Evolutionary conservation across 2,888 invertebrate species (phyloP).

Genomic region (Conops quadrifasciatus): DNA sequence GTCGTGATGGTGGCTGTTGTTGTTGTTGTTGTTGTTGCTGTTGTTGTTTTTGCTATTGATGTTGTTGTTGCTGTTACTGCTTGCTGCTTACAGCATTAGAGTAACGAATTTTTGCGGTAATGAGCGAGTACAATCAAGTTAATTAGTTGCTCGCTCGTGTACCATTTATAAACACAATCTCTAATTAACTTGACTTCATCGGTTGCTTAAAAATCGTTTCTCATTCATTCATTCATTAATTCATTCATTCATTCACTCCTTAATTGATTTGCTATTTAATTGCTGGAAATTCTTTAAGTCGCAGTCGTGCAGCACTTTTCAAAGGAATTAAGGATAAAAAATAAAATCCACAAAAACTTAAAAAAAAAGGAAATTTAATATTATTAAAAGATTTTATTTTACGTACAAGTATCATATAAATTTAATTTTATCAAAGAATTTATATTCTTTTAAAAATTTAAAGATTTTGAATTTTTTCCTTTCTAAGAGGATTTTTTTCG

Average conservation of each 20-base stretch:
- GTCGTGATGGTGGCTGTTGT: constrained; percentile 1
- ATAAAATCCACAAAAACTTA: too few species aligned
- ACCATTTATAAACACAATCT: constrained; percentile 21
- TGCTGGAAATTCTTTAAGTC: constrained; percentile 19
- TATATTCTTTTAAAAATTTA: too few species aligned
- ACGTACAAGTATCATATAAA: too few species aligned
- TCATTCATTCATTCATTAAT: neutral
- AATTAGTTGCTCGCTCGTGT: constrained; percentile 19
- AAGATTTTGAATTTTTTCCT: too few species aligned
- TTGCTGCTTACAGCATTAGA: neutral
- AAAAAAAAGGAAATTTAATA: too few species aligned
- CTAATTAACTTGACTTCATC: constrained; percentile 24
- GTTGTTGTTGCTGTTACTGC: too few species aligned
- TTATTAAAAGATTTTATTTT: too few species aligned
- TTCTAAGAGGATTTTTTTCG: too few species aligned
- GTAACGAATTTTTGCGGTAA: constrained; percentile 25
- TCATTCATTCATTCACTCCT: too few species aligned
- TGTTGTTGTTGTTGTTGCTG: neutral
- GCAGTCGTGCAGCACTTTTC: neutral
- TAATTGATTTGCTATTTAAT: neutral
- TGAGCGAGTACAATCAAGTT: constrained; percentile 25
- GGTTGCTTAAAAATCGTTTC: constrained; percentile 8
- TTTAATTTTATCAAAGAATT: too few species aligned
- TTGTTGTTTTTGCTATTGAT: neutral
- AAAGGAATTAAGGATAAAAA: neutral